Evolutionary conservation across 2,888 invertebrate genomes (phyloP), one percentile per base, ranked within the genome.

Genomic region (Lithophane ornitopus): DNA sequence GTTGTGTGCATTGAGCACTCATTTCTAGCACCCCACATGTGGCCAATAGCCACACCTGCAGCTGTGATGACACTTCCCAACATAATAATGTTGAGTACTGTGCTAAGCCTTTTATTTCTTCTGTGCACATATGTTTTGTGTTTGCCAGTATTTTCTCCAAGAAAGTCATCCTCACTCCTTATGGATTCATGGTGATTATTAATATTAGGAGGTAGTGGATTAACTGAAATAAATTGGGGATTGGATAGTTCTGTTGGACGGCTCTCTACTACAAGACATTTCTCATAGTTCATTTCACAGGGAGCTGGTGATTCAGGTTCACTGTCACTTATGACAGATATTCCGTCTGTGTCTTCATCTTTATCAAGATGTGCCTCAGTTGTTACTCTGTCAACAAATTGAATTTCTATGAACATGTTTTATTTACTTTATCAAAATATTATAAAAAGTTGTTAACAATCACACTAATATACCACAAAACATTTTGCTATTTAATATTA

Each of bases 281-380:
- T 89, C 65, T 93, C 90, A 84, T 88, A 91, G 75, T 83, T 89
- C 22, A 90, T 76, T 75, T 94, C 93, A 86, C 91, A 92, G n/a
- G 91, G 91, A 72, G 90, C 75, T 16, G 89, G 81, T 76, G 91
- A 91, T 81, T 96, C 96, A 65, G 93, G 93, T 70, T 97, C 96
- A 87, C 96, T 96, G 85, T 97, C 96, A 81, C 94, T 96, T 70
- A 97, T 97, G 72, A 97, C 94, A 61, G 96, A 96, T 90, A 97
- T 96, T 2, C 96, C 96, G 91, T 97, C 97, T 46, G 96, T 97
- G 81, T 97, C 97, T 83, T 96, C 96, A 91, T 96, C 97, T 88
- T 94, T 96, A 67, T 96, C 96, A 76, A 87, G 82, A 74, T 87
- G 89, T 49, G 70, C 41, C 49, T 92, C 91, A 68, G 87, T 79